Conservation (phyloP, 2,888 invertebrate species). For the Lordiphosa andalusiaca region DNA sequence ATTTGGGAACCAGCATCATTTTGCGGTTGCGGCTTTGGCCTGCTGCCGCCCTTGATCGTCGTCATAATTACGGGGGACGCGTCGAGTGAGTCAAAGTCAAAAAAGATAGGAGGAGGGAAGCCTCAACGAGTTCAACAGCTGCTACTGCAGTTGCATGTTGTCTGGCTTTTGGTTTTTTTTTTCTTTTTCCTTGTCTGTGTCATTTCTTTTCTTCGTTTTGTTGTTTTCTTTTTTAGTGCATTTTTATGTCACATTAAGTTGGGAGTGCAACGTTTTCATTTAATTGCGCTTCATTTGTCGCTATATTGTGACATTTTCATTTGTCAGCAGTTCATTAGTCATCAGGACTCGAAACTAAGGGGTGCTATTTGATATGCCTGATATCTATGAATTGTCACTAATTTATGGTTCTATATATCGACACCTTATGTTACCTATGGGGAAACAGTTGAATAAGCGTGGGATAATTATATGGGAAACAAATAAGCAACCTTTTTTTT, state of each 20-base stretch:
- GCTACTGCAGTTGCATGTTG: constrained; percentile 9
- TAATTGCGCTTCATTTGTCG: constrained; percentile 60
- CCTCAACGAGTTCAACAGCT: constrained; percentile 25
- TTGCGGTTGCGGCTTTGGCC: constrained; percentile 43
- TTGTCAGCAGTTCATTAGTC: constrained; percentile 71
- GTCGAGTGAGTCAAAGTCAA: constrained; percentile 3
- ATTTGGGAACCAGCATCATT: constrained; percentile 65
- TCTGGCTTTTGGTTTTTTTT: constrained; percentile 1
- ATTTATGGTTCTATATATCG: constrained; percentile 24
- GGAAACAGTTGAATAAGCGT: constrained; percentile 6
- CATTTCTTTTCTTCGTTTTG: constrained; percentile 5
- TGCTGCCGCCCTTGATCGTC: constrained; percentile 5
- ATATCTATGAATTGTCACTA: constrained; percentile 33
- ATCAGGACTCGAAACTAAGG: constrained; percentile 31
- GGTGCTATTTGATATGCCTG: constrained; percentile 26
- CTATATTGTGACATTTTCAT: constrained; percentile 68
- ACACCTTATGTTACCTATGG: constrained; percentile 24
- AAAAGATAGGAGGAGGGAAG: background rate
- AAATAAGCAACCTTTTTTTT: background rate
- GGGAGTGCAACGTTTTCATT: constrained; percentile 50
- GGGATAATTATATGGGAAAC: constrained; percentile 4
- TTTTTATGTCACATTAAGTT: constrained; percentile 57
- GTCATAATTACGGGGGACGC: constrained; percentile 27
- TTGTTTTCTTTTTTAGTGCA: constrained; percentile 45
- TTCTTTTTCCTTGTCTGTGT: constrained; percentile 6